These are phyloP conservation scores for Pseudomyrmex dendroicus DNA, from an alignment of 1,140 invertebrate species.

Conservation along the genomic window DNA sequence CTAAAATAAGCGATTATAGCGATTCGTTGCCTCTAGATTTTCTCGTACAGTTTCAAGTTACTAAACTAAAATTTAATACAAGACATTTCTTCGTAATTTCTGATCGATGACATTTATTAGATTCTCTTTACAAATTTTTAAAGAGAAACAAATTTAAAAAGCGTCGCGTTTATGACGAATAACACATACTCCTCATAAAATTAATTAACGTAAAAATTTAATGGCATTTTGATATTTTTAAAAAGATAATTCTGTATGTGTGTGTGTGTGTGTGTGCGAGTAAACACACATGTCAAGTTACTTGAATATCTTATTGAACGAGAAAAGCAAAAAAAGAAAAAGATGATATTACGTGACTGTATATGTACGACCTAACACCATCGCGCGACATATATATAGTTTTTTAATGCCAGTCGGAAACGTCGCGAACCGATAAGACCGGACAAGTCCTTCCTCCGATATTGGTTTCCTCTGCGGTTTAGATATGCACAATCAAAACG, in stretches of 20 bases:
- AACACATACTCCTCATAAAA: too few species aligned
- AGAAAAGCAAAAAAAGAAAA: conserved; percentile 16
- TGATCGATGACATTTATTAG: too few species aligned
- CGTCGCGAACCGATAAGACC: conserved; percentile 35
- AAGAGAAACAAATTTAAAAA: too few species aligned
- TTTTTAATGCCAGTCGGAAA: conserved; percentile 52
- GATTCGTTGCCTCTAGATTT: neutral
- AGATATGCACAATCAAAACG: conserved; percentile 24
- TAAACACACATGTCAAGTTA: too few species aligned
- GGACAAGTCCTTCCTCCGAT: conserved; percentile 57
- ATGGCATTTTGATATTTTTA: too few species aligned
- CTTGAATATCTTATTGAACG: neutral
- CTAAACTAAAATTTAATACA: neutral
- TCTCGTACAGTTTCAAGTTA: neutral
- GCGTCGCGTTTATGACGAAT: too few species aligned
- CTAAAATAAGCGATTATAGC: neutral
- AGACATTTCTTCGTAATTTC: too few species aligned
- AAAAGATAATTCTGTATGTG: too few species aligned
- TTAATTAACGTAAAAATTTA: too few species aligned
- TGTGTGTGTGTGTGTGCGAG: too few species aligned
- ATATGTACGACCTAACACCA: conserved; percentile 1
- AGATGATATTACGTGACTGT: neutral
- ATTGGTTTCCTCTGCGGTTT: conserved; percentile 53
- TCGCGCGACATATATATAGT: conserved; percentile 40
- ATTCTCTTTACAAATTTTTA: too few species aligned